Evolutionary conservation across 2,797 vertebrate species (phyloP), one percentile per base, ranked within the genome.

Genomic region (Halcyon chelicuti): DNA sequence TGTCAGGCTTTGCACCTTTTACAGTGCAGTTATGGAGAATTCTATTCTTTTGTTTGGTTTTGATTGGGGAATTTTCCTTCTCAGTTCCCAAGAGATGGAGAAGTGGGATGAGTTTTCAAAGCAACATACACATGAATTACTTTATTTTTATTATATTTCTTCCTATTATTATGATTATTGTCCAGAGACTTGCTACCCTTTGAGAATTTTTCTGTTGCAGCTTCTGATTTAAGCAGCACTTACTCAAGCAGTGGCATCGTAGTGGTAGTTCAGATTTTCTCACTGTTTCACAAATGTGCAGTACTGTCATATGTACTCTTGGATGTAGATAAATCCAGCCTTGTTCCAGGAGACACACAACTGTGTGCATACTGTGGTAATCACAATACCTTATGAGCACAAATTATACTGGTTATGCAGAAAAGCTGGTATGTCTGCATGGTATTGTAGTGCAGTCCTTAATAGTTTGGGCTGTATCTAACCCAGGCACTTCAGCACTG

Each of bases 261-360:
- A 63, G 33, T 62, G 37, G 9, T 47, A 52, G 47, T 76, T 73
- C 13, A 39, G 0, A 21, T 62, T 74, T 91, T 88, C 42, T 82
- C 5, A 6, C 39, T 2, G 1, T 65, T 88, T 42, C 46, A 19
- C 13, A 8, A 9, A 28, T 0, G 0, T 42, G 11, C 6, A 0
- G 5, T 81, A 7, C 65, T 93, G 26, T 26, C 6, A 0, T 22
- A 0, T 22, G 28, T 15, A 10, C 7, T 70, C 70, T 49, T 65
- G 60, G 46, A 14, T 51, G 19, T 60, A 33, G 33, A 28, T 70
- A 40, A 22, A 49, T 52, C 31, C 67, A 87, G 14, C 39, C 26
- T 67, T 55, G 21, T 79, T 76, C 39, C 25, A 37, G 55, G 74
- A 82, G 52, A 49, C 26, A 9, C 26, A 23, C 19, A 73, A 4